Evolutionary conservation across 2,888 invertebrate genomes (phyloP).

Genomic region (Mesorhabditis belari): DNA sequence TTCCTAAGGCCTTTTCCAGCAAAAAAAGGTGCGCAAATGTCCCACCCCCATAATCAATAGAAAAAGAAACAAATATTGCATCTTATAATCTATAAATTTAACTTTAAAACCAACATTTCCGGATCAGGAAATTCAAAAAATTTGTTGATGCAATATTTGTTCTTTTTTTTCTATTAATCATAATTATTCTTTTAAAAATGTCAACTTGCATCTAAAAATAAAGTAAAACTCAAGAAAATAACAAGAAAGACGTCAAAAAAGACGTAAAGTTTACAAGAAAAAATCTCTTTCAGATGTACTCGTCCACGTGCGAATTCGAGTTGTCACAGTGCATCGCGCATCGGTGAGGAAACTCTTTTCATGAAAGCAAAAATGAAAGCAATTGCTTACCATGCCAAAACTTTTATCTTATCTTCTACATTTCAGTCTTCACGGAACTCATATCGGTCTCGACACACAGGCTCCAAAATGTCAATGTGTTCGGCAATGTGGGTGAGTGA

Average conservation of each 20-base stretch:
- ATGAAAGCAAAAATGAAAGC: no score
- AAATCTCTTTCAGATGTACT: slow-evolving; percentile 24
- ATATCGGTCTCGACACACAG: not conserved
- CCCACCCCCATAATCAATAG: no score
- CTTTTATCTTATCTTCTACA: no score
- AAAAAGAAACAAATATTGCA: no score
- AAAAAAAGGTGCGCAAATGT: no score
- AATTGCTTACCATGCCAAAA: no score
- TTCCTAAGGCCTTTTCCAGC: no score
- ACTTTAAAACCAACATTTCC: not conserved
- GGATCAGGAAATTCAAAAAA: not conserved
- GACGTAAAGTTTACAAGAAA: not conserved
- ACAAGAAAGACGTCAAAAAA: not conserved
- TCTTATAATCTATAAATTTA: not conserved
- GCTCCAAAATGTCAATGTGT: not conserved
- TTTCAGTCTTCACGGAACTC: not conserved
- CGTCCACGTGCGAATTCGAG: slow-evolving; percentile 24
- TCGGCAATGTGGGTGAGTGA: not conserved
- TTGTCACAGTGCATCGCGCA: slow-evolving; percentile 26
- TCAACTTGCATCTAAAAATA: not conserved
- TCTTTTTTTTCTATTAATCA: not conserved
- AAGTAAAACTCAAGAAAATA: not conserved
- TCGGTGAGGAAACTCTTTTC: no score
- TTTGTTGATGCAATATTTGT: no score
- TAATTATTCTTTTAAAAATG: not conserved